Evolutionary conservation across 2,113 vertebrate species (phyloP), one percentile per base, ranked within the genome.

Genomic region (Oreochromis niloticus): DNA sequence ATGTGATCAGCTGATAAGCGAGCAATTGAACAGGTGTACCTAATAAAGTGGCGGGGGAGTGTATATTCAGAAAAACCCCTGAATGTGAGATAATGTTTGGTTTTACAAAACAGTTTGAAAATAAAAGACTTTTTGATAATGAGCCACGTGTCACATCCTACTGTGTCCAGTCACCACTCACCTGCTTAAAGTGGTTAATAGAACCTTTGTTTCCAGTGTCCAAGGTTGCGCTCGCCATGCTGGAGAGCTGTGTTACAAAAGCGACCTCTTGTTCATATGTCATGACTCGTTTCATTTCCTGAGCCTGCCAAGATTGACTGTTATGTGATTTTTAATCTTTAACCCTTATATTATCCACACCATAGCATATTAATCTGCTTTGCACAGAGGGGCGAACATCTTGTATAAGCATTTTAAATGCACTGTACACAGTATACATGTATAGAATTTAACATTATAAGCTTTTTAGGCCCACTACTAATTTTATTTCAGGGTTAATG

Each of bases 201-300:
- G 88, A 86, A 91, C 85, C 86, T 93, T 88, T 92, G 16, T 50
- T 27, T 87, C 48, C 27, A 16, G 52, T 5, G 6, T 50, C 50
- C 36, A 85, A 91, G 91, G 88, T 84, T 83, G 88, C 83, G 50
- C 63, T 92, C 10, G 39, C 78, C 24, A 54, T 71, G 52, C 48
- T 11, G 56, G 24, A 86, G 84, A 88, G 89, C 88, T 56, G 79
- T 83, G 85, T 84, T 85, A 30, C 89, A 88, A 83, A 88, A 87
- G 84, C 80, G 89, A 95, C 86, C 91, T 93, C 94, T 90, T 75
- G 66, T n/a, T 50, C 52, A 66, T 84, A 81, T 84, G 85, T 85
- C 41, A 34, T 78, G 90, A 85, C 73, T 89, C 50, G n/a, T 80
- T 75, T 85, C 81, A 80, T 91, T 85, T 82, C 61, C 52, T 30